Evolutionary conservation across 2,113 vertebrate species (phyloP), one percentile per base, ranked within the genome.

Genomic region (Penelope pileata): DNA sequence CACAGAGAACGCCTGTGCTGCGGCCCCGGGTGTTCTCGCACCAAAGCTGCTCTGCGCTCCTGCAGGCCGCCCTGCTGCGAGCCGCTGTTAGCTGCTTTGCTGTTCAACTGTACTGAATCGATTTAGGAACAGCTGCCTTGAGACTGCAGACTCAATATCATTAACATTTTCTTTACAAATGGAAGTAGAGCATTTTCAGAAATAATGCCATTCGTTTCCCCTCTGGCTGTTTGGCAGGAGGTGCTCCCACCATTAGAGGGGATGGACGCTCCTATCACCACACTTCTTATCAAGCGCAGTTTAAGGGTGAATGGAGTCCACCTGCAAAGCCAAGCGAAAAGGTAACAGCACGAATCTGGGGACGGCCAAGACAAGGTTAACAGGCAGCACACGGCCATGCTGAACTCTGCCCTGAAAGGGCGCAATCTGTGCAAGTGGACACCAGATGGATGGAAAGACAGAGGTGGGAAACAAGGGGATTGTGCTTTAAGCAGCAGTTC

Each of bases 241-340:
- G 77, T 9, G 48, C 59, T 30, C 82, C 94, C 51, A 54, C 81
- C 30, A 29, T 95, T 36, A 83, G 27, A 88, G 86, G 60, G 22
- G 90, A 95, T 3, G 38, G 30, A 59, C 59, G 10, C 6, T 6
- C 34, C 78, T 16, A 17, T 16, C 76, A 68, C 43, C 34, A 34
- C 45, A 88, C 97, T 22, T 60, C 97, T 24, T 51, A 98, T 43
- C 93, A 60, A 34, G 56, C 83, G 15, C 64, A 43, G 30, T 97
- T 97, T 77, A 47, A 58, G 50, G 93, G 90, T 81, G 80, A 68
- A 45, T 34, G 76, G 74, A 60, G 16, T 47, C 47, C n/a, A 38
- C 66, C 91, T 16, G 73, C 79, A 70, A 68, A 73, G 16, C 77
- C 79, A 45, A 64, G 72, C 9, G 23, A 62, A 32, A 82, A 92